Percentiles rank a stretch among this genome's conserved stretches.
Evolutionary conservation across 1,140 invertebrate genomes (phyloP).

Genomic region (Philotrypesis tridentata): DNA sequence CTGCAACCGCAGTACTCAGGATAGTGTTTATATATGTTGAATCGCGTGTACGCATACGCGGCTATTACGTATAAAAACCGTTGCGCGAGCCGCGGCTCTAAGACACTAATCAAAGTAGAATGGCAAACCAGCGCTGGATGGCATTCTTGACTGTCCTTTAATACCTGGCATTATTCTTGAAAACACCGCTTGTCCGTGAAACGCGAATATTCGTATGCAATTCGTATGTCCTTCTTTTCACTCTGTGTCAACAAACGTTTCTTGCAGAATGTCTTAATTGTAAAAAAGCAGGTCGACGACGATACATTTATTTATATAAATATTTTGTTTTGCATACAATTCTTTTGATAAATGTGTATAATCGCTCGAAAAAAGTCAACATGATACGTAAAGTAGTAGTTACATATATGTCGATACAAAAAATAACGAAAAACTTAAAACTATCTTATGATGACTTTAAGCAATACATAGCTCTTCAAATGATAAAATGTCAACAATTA

Average conservation of each 20-base stretch:
- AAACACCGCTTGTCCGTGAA: not conserved
- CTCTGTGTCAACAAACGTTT: not conserved
- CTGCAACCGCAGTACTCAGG: not conserved
- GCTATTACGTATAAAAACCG: not conserved
- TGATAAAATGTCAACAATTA: too few species aligned
- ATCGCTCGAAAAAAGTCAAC: too few species aligned
- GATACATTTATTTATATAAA: not conserved
- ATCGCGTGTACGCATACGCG: not conserved
- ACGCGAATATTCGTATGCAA: not conserved
- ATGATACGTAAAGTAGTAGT: too few species aligned
- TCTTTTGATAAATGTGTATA: too few species aligned
- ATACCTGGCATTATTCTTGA: not conserved
- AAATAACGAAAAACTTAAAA: too few species aligned
- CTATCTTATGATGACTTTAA: too few species aligned
- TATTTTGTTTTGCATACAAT: too few species aligned
- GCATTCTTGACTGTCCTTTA: not conserved
- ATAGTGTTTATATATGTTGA: slow-evolving; percentile 1
- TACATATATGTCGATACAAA: too few species aligned
- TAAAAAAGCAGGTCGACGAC: not conserved
- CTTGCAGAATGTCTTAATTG: not conserved
- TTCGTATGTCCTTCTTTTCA: not conserved
- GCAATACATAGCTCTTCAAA: too few species aligned
- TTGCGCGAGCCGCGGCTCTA: not conserved
- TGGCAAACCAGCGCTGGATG: not conserved
- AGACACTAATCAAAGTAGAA: slow-evolving; percentile 1